Evolutionary conservation across 2,797 vertebrate genomes (phyloP).

Genomic region (Apodemus agrarius): DNA sequence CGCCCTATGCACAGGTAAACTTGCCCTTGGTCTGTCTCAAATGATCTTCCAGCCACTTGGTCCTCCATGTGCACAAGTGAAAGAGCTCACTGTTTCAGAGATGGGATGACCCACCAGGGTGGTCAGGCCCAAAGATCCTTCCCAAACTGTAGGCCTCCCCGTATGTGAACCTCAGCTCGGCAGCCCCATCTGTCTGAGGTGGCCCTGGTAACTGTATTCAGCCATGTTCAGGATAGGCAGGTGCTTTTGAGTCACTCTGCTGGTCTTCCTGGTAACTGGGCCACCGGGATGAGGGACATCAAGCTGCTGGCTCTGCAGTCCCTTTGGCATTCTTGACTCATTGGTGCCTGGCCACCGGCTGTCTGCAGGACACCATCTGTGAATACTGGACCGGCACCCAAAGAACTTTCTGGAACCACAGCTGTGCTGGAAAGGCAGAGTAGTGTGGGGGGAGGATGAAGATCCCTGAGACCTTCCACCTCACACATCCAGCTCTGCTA

Average conservation of each 20-base stretch:
- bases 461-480: constrained; percentile 1
- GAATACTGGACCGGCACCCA: constrained; percentile 44
- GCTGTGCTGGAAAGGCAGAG: constrained; percentile 30
- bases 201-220: not conserved
- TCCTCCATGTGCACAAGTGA: not conserved
- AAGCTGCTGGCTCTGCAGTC: constrained; percentile 49
- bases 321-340: constrained; percentile 73
- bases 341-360: constrained; percentile 44
- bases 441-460: not conserved
- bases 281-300: not conserved
- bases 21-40: not conserved
- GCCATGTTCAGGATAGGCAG: not conserved
- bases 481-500: constrained; percentile 45
- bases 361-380: constrained; percentile 65
- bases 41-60: not conserved
- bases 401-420: constrained; percentile 73
- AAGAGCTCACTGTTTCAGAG: not conserved
- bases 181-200: constrained; percentile 10
- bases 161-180: not conserved
- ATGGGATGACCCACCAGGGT: not conserved
- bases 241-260: constrained; percentile 68
- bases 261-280: constrained; percentile 28
- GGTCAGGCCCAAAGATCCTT: not conserved
- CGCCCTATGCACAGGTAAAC: not conserved
- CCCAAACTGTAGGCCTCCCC: not conserved